A percentile compares a stretch with the other conserved stretches of the same genome.
Conservation (phyloP, 2,113 vertebrate species). For the Eretmochelys imbricata region DNA sequence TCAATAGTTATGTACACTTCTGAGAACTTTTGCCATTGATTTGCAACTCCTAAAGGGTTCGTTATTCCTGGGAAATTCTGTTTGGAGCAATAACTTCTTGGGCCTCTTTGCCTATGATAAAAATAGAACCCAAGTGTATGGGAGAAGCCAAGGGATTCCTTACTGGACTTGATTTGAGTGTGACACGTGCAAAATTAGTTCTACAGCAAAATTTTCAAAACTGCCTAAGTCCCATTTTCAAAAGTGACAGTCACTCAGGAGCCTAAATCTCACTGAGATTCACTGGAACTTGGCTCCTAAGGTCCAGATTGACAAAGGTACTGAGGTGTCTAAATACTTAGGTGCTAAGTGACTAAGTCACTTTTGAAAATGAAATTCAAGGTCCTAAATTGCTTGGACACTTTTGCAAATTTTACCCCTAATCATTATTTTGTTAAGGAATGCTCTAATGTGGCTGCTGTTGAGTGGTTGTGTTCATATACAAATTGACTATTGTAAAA, state of each 20-base stretch:
- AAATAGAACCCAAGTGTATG: background rate
- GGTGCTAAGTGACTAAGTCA: background rate
- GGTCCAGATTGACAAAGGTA: background rate
- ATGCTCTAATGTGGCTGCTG: background rate
- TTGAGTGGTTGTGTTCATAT: background rate
- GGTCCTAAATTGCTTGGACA: background rate
- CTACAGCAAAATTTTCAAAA: background rate
- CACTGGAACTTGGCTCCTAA: background rate
- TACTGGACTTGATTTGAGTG: background rate
- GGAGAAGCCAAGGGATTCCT: background rate
- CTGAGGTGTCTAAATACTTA: background rate
- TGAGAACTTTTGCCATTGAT: slow-evolving; percentile 11
- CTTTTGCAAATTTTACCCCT: background rate
- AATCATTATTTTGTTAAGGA: background rate
- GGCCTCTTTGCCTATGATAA: background rate
- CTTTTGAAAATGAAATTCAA: background rate
- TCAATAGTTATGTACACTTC: slow-evolving; percentile 28
- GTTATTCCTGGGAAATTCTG: slow-evolving; percentile 21
- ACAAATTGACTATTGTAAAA: background rate
- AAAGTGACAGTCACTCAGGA: background rate
- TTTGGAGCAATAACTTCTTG: background rate
- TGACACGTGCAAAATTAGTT: background rate
- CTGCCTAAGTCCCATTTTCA: background rate
- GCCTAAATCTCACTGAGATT: background rate
- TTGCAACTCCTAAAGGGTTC: slow-evolving; percentile 10